These are phyloP conservation scores for Polia nebulosa DNA, from an alignment of 2,888 invertebrate genomes.

Conservation along the genomic window DNA sequence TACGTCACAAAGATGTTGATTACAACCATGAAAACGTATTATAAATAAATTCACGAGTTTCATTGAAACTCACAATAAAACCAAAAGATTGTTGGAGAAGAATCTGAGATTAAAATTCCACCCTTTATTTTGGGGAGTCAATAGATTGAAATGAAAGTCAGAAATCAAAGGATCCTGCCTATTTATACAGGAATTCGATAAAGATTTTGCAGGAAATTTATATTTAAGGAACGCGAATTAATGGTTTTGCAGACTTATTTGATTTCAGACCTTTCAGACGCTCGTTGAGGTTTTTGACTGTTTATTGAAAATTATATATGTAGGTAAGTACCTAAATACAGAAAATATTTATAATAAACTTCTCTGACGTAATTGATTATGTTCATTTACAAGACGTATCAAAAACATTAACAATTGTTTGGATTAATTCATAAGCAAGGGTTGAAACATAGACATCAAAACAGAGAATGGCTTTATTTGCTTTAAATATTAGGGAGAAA, in stretches of 20 bases:
- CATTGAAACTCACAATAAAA: constrained; percentile 64
- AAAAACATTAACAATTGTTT: background rate
- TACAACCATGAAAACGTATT: constrained; percentile 57
- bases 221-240: constrained; percentile 48
- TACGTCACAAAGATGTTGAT: constrained; percentile 44
- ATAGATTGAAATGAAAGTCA: constrained; percentile 81
- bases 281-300: constrained; percentile 23
- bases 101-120: constrained; percentile 82
- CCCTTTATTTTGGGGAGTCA: constrained; percentile 80
- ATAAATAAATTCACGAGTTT: constrained; percentile 54
- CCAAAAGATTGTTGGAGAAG: constrained; percentile 69
- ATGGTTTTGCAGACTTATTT: constrained; percentile 25
- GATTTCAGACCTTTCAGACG: constrained; percentile 45
- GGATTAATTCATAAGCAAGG: constrained; percentile 16
- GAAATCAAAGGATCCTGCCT: constrained; percentile 76
- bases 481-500: background rate
- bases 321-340: too few relatives aligned
- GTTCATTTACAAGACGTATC: background rate
- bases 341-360: background rate
- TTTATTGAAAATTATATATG: background rate
- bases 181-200: constrained; percentile 74
- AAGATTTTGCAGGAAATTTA: constrained; percentile 59
- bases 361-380: too few relatives aligned
- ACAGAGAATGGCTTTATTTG: constrained; percentile 20
- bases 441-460: constrained; percentile 3